Evolutionary conservation across 2,113 vertebrate species (phyloP).

Genomic region (Alethe castanea): DNA sequence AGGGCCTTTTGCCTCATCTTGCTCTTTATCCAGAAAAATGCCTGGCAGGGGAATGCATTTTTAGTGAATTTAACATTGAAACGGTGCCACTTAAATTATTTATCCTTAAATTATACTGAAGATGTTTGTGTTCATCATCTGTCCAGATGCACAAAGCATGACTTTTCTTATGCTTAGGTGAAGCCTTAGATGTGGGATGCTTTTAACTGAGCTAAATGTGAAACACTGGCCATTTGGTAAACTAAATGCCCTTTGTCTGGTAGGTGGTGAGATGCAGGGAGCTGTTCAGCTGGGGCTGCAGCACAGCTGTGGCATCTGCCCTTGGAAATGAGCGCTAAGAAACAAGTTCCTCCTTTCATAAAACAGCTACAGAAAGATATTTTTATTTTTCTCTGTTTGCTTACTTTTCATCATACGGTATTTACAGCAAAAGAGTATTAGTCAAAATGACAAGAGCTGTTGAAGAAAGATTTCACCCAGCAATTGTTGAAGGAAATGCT

Average conservation of each 20-base stretch:
- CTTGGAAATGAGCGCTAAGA: neutral
- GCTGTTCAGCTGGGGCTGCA: conserved; percentile 16
- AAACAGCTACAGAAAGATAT: neutral
- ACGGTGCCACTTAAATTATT: neutral
- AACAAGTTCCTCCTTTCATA: conserved; percentile 40
- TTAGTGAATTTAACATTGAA: neutral
- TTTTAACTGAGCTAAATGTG: neutral
- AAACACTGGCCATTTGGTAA: neutral
- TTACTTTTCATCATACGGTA: neutral
- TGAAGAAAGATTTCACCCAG: neutral
- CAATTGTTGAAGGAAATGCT: neutral
- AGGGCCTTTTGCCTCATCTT: neutral
- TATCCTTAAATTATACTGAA: neutral
- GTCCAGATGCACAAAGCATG: neutral
- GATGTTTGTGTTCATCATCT: neutral
- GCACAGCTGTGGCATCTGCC: conserved; percentile 15
- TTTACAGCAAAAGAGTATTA: neutral
- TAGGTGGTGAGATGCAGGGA: neutral
- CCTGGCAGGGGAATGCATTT: neutral
- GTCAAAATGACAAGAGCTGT: neutral
- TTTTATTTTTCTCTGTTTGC: neutral
- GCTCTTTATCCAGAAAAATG: neutral
- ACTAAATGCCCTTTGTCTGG: conserved; percentile 9
- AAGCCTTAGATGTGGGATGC: neutral
- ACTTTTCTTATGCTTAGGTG: neutral